Conservation (phyloP, 2,113 vertebrate species). For the Leuciscus idus region DNA sequence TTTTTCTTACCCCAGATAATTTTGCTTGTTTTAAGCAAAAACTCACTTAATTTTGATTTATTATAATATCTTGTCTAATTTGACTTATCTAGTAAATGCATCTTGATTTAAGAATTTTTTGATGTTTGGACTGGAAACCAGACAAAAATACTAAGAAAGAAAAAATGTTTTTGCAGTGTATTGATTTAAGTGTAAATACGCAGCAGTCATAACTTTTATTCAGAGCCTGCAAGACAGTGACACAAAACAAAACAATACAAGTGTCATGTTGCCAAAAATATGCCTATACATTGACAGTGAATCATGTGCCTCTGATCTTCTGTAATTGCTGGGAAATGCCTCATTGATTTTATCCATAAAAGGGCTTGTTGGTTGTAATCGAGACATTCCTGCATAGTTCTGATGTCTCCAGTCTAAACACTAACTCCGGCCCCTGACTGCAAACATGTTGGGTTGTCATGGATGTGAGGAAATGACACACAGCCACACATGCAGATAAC, state of each 20-base stretch:
- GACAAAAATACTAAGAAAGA: too few relatives aligned
- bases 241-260: background rate
- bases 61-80: too few relatives aligned
- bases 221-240: background rate
- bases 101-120: too few relatives aligned
- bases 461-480: slow-evolving; percentile 30
- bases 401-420: slow-evolving; percentile 31
- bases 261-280: too few relatives aligned
- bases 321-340: background rate
- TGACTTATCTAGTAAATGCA: too few relatives aligned
- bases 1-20: too few relatives aligned
- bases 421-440: background rate
- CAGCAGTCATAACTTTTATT: too few relatives aligned
- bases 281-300: background rate
- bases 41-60: too few relatives aligned
- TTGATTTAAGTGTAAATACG: too few relatives aligned
- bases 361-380: slow-evolving; percentile 15
- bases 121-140: too few relatives aligned
- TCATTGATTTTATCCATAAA: slow-evolving; percentile 25
- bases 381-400: slow-evolving; percentile 41
- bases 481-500: background rate
- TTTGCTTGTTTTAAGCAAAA: too few relatives aligned
- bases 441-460: slow-evolving; percentile 2
- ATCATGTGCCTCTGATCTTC: background rate
- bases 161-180: too few relatives aligned